Evolutionary conservation across 2,888 invertebrate species (phyloP), one percentile per base, ranked within the genome.

Genomic region (Machimus atricapillus): DNA sequence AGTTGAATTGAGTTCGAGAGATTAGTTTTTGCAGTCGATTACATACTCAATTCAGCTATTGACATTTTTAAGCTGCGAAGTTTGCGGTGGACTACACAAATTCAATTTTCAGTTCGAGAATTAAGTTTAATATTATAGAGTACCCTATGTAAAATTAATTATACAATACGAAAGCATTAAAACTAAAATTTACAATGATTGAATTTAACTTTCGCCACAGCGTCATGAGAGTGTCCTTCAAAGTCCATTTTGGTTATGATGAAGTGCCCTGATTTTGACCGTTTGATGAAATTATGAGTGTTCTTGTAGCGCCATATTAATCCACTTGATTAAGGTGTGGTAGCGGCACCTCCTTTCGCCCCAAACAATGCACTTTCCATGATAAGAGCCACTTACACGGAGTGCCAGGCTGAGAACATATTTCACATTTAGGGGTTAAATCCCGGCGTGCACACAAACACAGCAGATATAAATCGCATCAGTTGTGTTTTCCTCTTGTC

Each of bases 401-500:
- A 43, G 52, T 81, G 52, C 31, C 27, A 81, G 46, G 52, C 81
- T 31, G 81, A 27, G 52, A 81, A 81, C 27, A 81, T 81, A 81
- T 52, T 52, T 81, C 31, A 81, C 81, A 56, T 52, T 52, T 52
- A 81, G 81, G 56, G 52, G 81, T 52, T 52, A 81, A 27, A 81
- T 31, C 31, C 81, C 27, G 46, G 43, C 43, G 7, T 52, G 78
- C 43, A 56, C 52, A 43, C 37, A 37, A 40, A 43, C 37, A 81
- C 27, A 34, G 81, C 81, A 27, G 52, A 81, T 81, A 81, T 81
- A 81, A 81, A 81, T 81, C 52, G 81, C 81, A 81, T 81, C 81
- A 52, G 19, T 81, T 52, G 81, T 81, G 81, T 56, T 81, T 78
- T 81, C 81, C 81, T 52, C 31, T 14, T 81, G 81, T 34, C 52